Evolutionary conservation across 2,797 vertebrate species (phyloP).

Genomic region (Argyrosomus regius): DNA sequence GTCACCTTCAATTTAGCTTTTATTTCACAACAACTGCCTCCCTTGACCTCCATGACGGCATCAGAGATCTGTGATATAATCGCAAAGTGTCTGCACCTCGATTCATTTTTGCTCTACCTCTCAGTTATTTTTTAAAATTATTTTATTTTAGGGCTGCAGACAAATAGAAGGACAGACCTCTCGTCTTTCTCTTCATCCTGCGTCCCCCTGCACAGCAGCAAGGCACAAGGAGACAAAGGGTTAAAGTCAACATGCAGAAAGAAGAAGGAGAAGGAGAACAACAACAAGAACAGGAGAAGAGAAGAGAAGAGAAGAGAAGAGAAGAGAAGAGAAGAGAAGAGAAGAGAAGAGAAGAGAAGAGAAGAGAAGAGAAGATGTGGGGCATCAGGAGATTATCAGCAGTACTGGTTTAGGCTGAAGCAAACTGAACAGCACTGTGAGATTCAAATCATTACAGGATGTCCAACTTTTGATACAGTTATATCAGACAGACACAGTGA

Average conservation of each 20-base stretch:
- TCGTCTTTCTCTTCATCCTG: slow-evolving; percentile 94
- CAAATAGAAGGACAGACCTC: slow-evolving; percentile 94
- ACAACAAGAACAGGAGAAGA: slow-evolving; percentile 11
- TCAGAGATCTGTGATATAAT: not conserved
- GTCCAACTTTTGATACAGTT: not conserved
- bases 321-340: slow-evolving; percentile 49
- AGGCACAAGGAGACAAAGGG: slow-evolving; percentile 92
- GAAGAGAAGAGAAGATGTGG: slow-evolving; percentile 21
- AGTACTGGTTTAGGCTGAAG: slow-evolving; percentile 13
- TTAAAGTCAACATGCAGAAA: slow-evolving; percentile 88
- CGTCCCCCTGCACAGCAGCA: slow-evolving; percentile 94
- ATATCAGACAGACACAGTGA: not conserved
- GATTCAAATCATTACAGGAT: slow-evolving; percentile 3
- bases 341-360: slow-evolving; percentile 20
- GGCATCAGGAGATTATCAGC: slow-evolving; percentile 24
- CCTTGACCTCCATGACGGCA: not conserved
- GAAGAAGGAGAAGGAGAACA: slow-evolving; percentile 48
- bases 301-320: slow-evolving; percentile 41
- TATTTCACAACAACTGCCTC: not conserved
- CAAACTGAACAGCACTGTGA: not conserved
- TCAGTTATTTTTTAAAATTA: slow-evolving; percentile 15
- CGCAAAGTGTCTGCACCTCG: not conserved
- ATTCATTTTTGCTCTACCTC: slow-evolving; percentile 7
- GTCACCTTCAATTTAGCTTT: not conserved
- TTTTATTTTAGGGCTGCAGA: slow-evolving; percentile 57